Conservation (phyloP, 2,888 invertebrate genomes). For the Ecliptopera silaceata region DNA sequence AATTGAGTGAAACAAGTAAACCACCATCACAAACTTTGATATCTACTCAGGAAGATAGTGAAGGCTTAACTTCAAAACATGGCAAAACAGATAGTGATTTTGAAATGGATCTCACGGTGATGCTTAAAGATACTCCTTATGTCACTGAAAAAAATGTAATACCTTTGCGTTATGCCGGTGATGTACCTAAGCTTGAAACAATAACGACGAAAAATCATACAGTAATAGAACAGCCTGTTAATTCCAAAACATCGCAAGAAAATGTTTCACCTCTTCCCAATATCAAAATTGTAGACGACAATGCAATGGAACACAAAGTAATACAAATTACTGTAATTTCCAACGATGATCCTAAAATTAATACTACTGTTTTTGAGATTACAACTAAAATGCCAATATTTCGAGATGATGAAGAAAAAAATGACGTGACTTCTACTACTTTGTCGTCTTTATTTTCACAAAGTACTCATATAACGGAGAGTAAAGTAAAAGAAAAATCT, state of each 20-base stretch:
- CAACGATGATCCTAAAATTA: conserved; percentile 44
- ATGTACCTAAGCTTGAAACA: conserved; percentile 48
- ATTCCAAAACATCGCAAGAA: conserved; percentile 1
- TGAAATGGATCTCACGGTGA: conserved; percentile 65
- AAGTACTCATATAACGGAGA: conserved; percentile 23
- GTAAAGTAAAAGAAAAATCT: conserved; percentile 15
- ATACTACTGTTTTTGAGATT: conserved; percentile 53
- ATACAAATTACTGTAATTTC: conserved; percentile 57
- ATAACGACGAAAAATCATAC: conserved; percentile 28
- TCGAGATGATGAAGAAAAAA: conserved; percentile 39
- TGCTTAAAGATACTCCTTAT: conserved; percentile 57
- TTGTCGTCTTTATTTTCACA: conserved; percentile 14
- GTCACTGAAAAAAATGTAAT: conserved; percentile 38
- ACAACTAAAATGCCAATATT: conserved; percentile 59
- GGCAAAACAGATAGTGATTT: conserved; percentile 49
- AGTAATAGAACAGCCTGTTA: conserved; percentile 3
- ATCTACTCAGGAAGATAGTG: conserved; percentile 26
- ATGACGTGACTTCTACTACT: conserved; percentile 23
- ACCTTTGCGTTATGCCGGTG: conserved; percentile 43
- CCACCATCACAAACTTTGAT: conserved; percentile 34
- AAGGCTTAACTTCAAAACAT: conserved; percentile 35
- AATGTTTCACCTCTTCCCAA: conserved; percentile 16
- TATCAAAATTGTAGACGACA: conserved; percentile 26
- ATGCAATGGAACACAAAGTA: conserved; percentile 47
- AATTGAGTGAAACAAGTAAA: conserved; percentile 42